Evolutionary conservation across 2,113 vertebrate genomes (phyloP).

Genomic region (Ophthalmotilapia sp.): DNA sequence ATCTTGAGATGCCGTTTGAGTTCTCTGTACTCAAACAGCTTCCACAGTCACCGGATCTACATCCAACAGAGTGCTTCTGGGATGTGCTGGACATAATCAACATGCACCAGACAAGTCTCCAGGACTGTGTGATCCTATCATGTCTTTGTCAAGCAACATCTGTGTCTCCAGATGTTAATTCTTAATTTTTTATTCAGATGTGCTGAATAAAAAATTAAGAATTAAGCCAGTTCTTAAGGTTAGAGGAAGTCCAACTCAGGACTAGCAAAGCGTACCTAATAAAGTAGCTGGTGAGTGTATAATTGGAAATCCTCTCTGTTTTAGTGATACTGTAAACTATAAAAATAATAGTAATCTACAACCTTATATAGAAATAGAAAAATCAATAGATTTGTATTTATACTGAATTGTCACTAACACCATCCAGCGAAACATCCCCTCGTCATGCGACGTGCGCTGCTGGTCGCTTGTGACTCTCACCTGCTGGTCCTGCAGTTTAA

Average conservation of each 20-base stretch:
- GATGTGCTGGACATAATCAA: neutral
- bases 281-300: neutral
- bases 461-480: conserved; percentile 61
- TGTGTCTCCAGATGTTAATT: neutral
- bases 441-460: neutral
- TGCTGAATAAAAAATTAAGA: neutral
- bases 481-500: conserved; percentile 99
- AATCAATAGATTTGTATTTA: neutral
- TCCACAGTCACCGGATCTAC: neutral
- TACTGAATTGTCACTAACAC: neutral
- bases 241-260: neutral
- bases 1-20: neutral
- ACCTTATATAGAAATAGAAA: neutral
- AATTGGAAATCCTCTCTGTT: neutral
- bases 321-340: neutral
- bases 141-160: neutral
- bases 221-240: neutral
- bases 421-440: neutral
- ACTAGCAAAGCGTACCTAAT: neutral
- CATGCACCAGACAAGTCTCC: neutral
- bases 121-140: neutral
- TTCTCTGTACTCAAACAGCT: neutral
- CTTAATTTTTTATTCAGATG: neutral
- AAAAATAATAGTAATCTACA: neutral
- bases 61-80: neutral